Percentiles rank a stretch among this genome's conserved stretches.
phyloP scores from a whole-genome alignment of 2,888 invertebrate genomes.

The Dascillus cervinus region DNA sequence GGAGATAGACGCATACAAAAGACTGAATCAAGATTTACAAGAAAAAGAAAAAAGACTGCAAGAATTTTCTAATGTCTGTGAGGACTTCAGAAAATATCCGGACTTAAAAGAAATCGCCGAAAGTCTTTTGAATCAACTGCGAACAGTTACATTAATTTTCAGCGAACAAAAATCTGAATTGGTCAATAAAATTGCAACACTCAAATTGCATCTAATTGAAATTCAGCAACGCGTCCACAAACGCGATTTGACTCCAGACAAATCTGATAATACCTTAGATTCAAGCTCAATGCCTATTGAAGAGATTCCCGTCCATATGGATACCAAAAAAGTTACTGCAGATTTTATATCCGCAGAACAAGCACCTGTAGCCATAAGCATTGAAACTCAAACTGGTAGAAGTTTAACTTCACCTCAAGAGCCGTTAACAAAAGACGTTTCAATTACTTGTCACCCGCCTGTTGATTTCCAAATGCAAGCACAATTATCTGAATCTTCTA shows the following conservation, averaged over 20 bases:
- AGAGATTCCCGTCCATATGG: slow-evolving; percentile 40
- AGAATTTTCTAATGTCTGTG: slow-evolving; percentile 44
- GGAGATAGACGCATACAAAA: slow-evolving; percentile 32
- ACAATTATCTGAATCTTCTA: slow-evolving; percentile 28
- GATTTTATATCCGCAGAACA: slow-evolving; percentile 22
- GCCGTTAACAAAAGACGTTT: slow-evolving; percentile 44
- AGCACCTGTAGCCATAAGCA: slow-evolving; percentile 34
- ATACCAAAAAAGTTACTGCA: slow-evolving; percentile 21
- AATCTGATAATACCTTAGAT: slow-evolving; percentile 56
- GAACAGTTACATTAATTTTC: slow-evolving; percentile 49
- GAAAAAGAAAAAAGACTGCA: slow-evolving; percentile 45
- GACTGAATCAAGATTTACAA: slow-evolving; percentile 36
- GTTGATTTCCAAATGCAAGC: slow-evolving; percentile 55
- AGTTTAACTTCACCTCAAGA: slow-evolving; percentile 44
- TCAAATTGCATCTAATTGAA: slow-evolving; percentile 43
- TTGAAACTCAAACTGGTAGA: slow-evolving; percentile 62
- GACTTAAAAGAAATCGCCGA: slow-evolving; percentile 44
- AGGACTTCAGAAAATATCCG: slow-evolving; percentile 42
- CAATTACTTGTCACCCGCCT: slow-evolving; percentile 47
- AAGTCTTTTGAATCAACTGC: slow-evolving; percentile 49
- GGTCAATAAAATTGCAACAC: slow-evolving; percentile 48
- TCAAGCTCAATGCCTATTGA: slow-evolving; percentile 67
- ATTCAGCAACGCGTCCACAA: slow-evolving; percentile 28
- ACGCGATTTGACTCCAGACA: slow-evolving; percentile 37
- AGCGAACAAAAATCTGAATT: slow-evolving; percentile 52